Conservation (phyloP, 2,797 vertebrate genomes). For the Serranus cabrilla region DNA sequence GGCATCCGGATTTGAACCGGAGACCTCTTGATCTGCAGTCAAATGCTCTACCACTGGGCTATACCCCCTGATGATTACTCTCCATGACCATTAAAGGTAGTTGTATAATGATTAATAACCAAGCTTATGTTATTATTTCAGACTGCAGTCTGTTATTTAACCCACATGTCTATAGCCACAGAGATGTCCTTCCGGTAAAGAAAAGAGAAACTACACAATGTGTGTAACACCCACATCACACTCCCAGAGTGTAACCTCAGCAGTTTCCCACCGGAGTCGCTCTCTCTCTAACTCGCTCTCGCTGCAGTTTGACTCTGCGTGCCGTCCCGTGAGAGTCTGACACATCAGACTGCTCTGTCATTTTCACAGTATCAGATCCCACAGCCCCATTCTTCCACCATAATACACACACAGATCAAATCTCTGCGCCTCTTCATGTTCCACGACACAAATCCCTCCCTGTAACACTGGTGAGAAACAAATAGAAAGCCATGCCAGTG, state of each 20-base stretch:
- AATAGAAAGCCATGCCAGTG: slow-evolving; percentile 46
- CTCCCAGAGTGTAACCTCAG: slow-evolving; percentile 60
- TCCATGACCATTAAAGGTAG: too few species aligned
- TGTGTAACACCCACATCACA: slow-evolving; percentile 59
- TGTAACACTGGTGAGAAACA: slow-evolving; percentile 56
- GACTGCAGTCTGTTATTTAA: slow-evolving; percentile 1
- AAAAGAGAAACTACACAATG: slow-evolving; percentile 50
- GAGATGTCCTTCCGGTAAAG: slow-evolving; percentile 5
- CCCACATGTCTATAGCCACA: slow-evolving; percentile 8
- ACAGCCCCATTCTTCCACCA: slow-evolving; percentile 60
- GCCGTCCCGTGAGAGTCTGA: slow-evolving; percentile 75
- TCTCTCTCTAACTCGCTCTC: slow-evolving; percentile 3
- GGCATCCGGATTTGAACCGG: slow-evolving; percentile 87
- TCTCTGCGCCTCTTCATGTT: slow-evolving; percentile 47
- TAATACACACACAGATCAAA: slow-evolving; percentile 54
- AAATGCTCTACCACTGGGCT: slow-evolving; percentile 89
- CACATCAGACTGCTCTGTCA: slow-evolving; percentile 69
- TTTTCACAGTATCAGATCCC: slow-evolving; percentile 72
- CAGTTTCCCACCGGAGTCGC: slow-evolving; percentile 73
- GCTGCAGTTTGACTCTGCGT: slow-evolving; percentile 55
- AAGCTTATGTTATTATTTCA: not conserved
- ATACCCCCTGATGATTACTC: slow-evolving; percentile 82
- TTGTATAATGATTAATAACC: not conserved
- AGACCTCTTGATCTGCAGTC: slow-evolving; percentile 89
- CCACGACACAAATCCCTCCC: slow-evolving; percentile 50